Evolutionary conservation across 2,113 vertebrate genomes (phyloP).

Genomic region (Grammomys surdaster): DNA sequence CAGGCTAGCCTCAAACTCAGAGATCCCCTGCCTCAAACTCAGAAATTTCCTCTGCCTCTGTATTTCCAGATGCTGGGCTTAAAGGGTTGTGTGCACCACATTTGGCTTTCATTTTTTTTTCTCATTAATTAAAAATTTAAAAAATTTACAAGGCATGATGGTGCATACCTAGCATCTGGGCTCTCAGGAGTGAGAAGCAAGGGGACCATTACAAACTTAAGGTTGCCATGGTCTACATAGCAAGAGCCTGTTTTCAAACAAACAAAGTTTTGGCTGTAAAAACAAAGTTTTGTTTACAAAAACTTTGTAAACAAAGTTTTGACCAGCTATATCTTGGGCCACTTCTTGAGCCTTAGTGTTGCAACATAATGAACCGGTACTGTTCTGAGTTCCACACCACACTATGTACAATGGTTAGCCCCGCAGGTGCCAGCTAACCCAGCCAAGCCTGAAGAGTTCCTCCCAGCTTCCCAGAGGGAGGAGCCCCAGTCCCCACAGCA

Average conservation of each 20-base stretch:
- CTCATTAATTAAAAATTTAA: not conserved
- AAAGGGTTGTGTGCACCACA: not conserved
- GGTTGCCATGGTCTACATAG: not conserved
- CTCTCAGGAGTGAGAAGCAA: not conserved
- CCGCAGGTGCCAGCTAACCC: not conserved
- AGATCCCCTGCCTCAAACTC: too few relatives aligned
- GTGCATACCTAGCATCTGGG: not conserved
- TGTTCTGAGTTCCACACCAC: not conserved
- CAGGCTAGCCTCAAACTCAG: not conserved
- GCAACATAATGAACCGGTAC: not conserved
- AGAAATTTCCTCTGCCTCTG: not conserved
- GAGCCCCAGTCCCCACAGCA: too few relatives aligned
- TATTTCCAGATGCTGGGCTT: not conserved
- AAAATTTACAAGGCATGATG: too few relatives aligned
- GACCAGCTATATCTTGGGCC: not conserved
- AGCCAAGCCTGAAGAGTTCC: not conserved
- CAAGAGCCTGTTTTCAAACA: not conserved
- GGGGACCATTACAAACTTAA: not conserved
- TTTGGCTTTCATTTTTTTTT: not conserved
- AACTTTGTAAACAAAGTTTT: not conserved
- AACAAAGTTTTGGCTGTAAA: not conserved
- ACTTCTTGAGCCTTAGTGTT: not conserved
- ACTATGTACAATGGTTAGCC: not conserved
- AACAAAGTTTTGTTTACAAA: too few relatives aligned
- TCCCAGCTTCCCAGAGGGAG: not conserved